Evolutionary conservation across 2,113 vertebrate species (phyloP).

Genomic region (Potamarius usumacintae): DNA sequence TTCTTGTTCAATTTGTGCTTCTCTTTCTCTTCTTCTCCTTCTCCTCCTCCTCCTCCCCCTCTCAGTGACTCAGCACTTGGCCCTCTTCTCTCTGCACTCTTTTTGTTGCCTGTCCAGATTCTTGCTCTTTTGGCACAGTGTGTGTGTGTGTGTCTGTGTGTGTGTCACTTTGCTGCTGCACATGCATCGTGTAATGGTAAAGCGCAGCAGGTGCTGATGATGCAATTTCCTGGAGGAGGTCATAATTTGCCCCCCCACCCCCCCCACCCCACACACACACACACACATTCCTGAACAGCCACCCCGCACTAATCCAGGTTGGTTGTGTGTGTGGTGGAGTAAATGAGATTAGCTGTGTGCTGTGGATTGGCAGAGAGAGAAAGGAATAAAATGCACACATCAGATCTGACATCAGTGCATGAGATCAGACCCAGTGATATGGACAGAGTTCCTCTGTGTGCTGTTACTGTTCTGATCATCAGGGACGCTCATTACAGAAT

Average conservation of each 20-base stretch:
- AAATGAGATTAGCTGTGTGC: neutral
- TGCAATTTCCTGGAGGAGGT: conserved; percentile 31
- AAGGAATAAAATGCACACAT: neutral
- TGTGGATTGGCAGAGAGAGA: neutral
- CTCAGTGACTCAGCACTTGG: conserved; percentile 45
- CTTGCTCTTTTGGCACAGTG: neutral
- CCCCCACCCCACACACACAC: neutral
- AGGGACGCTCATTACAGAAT: neutral
- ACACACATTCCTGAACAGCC: neutral
- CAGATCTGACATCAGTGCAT: neutral
- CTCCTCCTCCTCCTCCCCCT: neutral
- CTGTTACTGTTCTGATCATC: neutral
- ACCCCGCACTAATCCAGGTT: neutral
- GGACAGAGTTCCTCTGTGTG: neutral
- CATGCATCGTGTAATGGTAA: conserved; percentile 10
- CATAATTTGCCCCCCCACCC: neutral
- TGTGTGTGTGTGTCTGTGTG: conserved; percentile 15
- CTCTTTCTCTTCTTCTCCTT: neutral
- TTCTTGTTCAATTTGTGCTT: neutral
- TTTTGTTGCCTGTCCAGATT: conserved; percentile 18
- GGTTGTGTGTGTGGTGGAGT: neutral
- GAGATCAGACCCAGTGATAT: neutral
- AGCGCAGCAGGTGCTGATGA: conserved; percentile 46
- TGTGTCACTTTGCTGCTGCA: neutral
- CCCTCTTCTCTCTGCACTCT: neutral